phyloP scores from a whole-genome alignment of 2,797 vertebrate genomes.

The Cossypha polioptera region DNA sequence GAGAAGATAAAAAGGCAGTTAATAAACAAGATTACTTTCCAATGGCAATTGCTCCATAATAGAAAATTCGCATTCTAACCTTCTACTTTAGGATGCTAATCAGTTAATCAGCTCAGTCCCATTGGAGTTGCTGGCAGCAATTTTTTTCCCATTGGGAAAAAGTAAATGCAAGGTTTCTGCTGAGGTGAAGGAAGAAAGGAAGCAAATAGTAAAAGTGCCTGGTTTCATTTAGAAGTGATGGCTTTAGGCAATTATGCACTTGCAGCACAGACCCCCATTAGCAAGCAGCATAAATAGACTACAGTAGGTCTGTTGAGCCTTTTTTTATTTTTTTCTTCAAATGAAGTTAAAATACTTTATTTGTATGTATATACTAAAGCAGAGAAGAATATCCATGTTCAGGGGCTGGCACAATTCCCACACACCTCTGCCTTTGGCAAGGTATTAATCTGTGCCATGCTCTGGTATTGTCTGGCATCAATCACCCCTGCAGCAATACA shows the following conservation, averaged over 20 bases:
- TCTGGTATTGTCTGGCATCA: not conserved
- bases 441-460: not conserved
- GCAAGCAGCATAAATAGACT: not conserved
- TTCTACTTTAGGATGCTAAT: constrained; percentile 37
- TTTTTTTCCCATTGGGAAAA: constrained; percentile 6
- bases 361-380: not conserved
- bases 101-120: constrained; percentile 27
- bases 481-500: not conserved
- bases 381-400: not conserved
- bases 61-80: constrained; percentile 37
- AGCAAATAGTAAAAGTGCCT: not conserved
- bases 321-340: not conserved
- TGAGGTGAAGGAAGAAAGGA: not conserved
- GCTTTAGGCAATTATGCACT: not conserved
- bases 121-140: not conserved
- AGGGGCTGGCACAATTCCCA: not conserved
- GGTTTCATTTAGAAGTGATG: not conserved
- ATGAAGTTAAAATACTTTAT: not conserved
- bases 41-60: constrained; percentile 31
- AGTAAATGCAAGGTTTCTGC: not conserved
- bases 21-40: constrained; percentile 50
- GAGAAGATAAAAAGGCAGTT: constrained; percentile 41
- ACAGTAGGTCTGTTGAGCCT: not conserved
- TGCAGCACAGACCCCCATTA: not conserved
- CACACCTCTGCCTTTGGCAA: not conserved